Percentiles rank a stretch among this genome's conserved stretches.
phyloP scores from a whole-genome alignment of 2,888 invertebrate species.

The Augochlorella aurata region DNA sequence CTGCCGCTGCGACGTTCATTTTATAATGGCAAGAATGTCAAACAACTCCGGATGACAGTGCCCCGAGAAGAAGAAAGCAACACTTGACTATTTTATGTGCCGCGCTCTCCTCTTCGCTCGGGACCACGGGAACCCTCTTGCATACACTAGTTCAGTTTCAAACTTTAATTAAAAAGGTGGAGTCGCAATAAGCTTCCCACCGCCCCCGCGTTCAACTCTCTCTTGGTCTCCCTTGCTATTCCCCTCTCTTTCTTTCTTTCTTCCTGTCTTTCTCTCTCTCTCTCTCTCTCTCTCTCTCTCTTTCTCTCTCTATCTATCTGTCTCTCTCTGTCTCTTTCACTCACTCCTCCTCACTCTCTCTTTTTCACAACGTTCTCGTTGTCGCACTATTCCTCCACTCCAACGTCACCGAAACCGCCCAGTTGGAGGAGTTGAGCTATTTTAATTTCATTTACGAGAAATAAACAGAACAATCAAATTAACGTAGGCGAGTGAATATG shows the following conservation, averaged over 20 bases:
- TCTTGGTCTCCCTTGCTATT: conserved; percentile 13
- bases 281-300: conserved; percentile 19
- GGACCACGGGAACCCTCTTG: conserved; percentile 58
- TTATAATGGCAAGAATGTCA: conserved; percentile 65
- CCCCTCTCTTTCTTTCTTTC: conserved; percentile 14
- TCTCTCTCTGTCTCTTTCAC: conserved; percentile 16
- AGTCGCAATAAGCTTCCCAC: conserved; percentile 68
- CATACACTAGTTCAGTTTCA: conserved; percentile 72
- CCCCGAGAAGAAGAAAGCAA: conserved; percentile 60
- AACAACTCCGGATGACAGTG: conserved; percentile 63
- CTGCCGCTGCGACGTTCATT: conserved; percentile 37
- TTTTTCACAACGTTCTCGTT: background rate
- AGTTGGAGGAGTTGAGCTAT: conserved; percentile 61
- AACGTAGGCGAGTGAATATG: conserved; percentile 56
- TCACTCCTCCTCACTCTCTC: conserved; percentile 17
- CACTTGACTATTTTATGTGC: conserved; percentile 68
- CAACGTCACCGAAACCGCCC: conserved; percentile 63
- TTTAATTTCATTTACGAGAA: conserved; percentile 68
- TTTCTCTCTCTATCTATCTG: background rate
- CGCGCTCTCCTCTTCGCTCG: conserved; percentile 58
- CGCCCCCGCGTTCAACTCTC: conserved; percentile 41
- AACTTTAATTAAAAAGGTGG: conserved; percentile 79
- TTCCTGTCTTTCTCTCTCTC: conserved; percentile 8
- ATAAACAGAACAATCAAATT: conserved; percentile 67
- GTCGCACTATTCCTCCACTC: conserved; percentile 21